Evolutionary conservation across 2,113 vertebrate genomes (phyloP).

Genomic region (Climacteris rufus): DNA sequence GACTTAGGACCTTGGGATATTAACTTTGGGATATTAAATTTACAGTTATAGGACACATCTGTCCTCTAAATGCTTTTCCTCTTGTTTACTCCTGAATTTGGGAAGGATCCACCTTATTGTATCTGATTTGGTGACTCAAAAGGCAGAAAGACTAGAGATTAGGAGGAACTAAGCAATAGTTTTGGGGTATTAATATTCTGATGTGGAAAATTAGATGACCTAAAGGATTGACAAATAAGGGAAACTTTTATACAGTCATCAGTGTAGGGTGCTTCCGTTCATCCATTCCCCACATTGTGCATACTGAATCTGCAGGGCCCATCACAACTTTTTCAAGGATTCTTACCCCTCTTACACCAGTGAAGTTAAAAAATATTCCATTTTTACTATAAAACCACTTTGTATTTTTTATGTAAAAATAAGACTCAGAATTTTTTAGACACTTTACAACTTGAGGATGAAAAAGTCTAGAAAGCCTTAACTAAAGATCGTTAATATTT

Average conservation of each 20-base stretch:
- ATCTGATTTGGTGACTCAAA: background rate
- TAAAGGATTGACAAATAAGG: background rate
- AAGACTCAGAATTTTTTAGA: background rate
- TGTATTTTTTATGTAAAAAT: background rate
- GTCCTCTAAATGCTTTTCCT: background rate
- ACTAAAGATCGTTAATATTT: background rate
- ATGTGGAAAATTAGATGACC: background rate
- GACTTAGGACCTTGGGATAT: background rate
- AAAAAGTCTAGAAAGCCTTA: background rate
- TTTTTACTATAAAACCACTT: background rate
- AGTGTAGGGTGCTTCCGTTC: background rate
- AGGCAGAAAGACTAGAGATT: background rate
- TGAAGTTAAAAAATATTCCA: background rate
- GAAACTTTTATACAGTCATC: background rate
- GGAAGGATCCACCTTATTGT: background rate
- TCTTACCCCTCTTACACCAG: background rate
- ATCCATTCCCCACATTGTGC: background rate
- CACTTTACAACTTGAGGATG: background rate
- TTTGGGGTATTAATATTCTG: background rate
- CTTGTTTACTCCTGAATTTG: background rate
- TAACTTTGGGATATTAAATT: background rate
- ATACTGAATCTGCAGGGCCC: background rate
- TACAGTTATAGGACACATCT: background rate
- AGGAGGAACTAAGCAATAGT: background rate
- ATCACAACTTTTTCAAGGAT: background rate